phyloP scores from a whole-genome alignment of 2,888 invertebrate species.

The Lordiphosa andalusiaca region DNA sequence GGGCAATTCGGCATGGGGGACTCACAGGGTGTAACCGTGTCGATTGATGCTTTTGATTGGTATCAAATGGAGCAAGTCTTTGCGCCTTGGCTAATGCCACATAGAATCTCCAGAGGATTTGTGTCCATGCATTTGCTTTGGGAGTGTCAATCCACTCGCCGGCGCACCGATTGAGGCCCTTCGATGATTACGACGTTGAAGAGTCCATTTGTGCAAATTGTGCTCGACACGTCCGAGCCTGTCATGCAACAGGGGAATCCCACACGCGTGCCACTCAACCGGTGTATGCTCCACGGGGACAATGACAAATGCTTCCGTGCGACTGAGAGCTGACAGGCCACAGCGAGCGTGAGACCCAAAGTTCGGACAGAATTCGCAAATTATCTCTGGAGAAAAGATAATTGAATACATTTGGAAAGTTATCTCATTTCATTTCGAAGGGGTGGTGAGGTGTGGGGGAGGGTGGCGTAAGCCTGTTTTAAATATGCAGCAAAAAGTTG shows the following conservation, averaged over 20 bases:
- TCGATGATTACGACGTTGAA: conserved; percentile 34
- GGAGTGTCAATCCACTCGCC: conserved; percentile 36
- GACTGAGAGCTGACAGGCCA: conserved; percentile 6
- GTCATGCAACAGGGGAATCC: conserved; percentile 5
- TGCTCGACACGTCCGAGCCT: conserved; percentile 27
- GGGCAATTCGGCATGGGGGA: conserved; percentile 25
- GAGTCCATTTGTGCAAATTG: conserved; percentile 58
- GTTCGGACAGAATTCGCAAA: conserved; percentile 16
- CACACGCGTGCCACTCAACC: conserved; percentile 17
- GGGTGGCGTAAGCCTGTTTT: conserved; percentile 45
- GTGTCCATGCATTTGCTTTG: conserved; percentile 25
- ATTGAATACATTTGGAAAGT: conserved; percentile 67
- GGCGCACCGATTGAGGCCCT: conserved; percentile 3
- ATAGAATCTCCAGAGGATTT: conserved; percentile 44
- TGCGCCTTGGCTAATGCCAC: conserved; percentile 21
- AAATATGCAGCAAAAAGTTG: conserved; percentile 64
- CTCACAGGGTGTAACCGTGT: conserved; percentile 11
- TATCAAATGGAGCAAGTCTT: conserved; percentile 41
- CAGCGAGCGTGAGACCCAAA: conserved; percentile 9
- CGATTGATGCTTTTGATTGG: conserved; percentile 58
- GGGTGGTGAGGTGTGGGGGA: conserved; percentile 1
- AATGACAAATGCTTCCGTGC: conserved; percentile 45
- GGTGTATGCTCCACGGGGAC: conserved; percentile 31
- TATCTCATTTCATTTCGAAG: conserved; percentile 52
- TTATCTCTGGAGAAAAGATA: conserved; percentile 36